Evolutionary conservation across 2,888 invertebrate genomes (phyloP).

Genomic region (Cheilosia soror): DNA sequence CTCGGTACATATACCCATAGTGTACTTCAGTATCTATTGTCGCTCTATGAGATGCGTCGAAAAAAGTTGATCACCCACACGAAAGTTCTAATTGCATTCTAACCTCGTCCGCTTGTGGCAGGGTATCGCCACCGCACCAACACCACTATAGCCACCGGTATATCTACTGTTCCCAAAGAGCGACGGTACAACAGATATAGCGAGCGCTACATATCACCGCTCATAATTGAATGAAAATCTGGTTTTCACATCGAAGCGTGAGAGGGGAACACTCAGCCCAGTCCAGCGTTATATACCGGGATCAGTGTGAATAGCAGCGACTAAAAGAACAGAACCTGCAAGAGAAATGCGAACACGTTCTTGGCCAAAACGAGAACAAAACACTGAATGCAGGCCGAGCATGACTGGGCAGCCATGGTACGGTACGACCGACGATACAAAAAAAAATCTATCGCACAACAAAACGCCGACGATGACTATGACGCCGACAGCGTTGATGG

Average conservation of each 20-base stretch:
- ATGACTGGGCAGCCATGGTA: conserved; percentile 54
- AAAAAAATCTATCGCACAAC: background rate
- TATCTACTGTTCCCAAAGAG: conserved; percentile 11
- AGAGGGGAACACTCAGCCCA: background rate
- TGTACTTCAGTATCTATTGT: background rate
- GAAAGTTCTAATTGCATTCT: conserved; percentile 71
- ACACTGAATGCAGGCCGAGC: conserved; percentile 59
- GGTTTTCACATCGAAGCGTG: conserved; percentile 23
- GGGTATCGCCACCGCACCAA: conserved; percentile 21
- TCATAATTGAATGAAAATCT: conserved; percentile 69
- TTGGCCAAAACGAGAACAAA: conserved; percentile 61
- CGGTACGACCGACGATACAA: conserved; percentile 3
- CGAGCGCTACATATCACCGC: conserved; percentile 9
- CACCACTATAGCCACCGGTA: conserved; percentile 6
- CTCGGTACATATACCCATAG: background rate
- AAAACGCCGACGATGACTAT: background rate
- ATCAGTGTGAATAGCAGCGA: conserved; percentile 53
- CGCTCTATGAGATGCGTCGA: background rate
- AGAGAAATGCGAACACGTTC: conserved; percentile 64
- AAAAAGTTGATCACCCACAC: conserved; percentile 59
- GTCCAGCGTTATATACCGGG: conserved; percentile 18
- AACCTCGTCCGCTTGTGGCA: conserved; percentile 64
- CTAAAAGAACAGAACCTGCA: conserved; percentile 43
- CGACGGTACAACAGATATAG: background rate
- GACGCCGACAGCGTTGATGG: conserved; percentile 41